A percentile compares a stretch with the other conserved stretches of the same genome.
These are phyloP conservation scores for Palythoa grandis DNA, from an alignment of 92 coral and sea anemone species.

Conservation along the genomic window DNA sequence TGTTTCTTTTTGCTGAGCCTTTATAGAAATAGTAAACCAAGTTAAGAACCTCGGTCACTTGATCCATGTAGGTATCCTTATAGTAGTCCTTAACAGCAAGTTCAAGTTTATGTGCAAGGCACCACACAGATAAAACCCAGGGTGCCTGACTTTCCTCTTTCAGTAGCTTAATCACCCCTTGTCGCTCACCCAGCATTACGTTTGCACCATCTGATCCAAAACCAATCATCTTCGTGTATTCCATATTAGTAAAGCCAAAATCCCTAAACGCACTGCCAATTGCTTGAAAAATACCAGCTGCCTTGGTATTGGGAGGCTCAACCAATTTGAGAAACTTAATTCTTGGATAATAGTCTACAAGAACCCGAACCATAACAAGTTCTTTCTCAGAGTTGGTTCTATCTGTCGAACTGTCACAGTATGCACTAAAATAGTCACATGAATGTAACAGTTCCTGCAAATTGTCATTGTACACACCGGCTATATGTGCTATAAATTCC, in stretches of 20 bases:
- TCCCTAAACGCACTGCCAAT: constrained; percentile 14
- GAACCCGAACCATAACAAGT: constrained; percentile 26
- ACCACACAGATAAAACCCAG: constrained; percentile 25
- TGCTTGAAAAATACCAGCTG: constrained; percentile 36
- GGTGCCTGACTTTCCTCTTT: constrained; percentile 28
- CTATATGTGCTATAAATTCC: constrained; percentile 28
- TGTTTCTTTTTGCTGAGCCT: constrained; percentile 34
- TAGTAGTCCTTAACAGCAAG: constrained; percentile 31
- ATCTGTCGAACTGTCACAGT: constrained; percentile 29
- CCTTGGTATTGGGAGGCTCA: constrained; percentile 37
- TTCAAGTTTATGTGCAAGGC: constrained; percentile 20
- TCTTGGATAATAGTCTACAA: constrained; percentile 39
- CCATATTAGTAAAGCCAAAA: constrained; percentile 14
- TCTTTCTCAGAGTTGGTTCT: constrained; percentile 22
- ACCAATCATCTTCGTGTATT: constrained; percentile 19
- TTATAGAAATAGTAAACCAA: constrained; percentile 21
- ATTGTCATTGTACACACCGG: constrained; percentile 31
- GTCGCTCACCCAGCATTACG: neutral
- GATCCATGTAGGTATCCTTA: constrained; percentile 28
- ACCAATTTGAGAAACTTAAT: constrained; percentile 32
- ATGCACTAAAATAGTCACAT: constrained; percentile 32
- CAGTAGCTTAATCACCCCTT: constrained; percentile 27
- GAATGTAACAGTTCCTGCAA: constrained; percentile 20
- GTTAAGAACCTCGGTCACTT: constrained; percentile 3
- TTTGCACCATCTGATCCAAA: constrained; percentile 31